Base-by-base conservation (phyloP, 2,113 vertebrate genomes). In the Mus pahari region DNA sequence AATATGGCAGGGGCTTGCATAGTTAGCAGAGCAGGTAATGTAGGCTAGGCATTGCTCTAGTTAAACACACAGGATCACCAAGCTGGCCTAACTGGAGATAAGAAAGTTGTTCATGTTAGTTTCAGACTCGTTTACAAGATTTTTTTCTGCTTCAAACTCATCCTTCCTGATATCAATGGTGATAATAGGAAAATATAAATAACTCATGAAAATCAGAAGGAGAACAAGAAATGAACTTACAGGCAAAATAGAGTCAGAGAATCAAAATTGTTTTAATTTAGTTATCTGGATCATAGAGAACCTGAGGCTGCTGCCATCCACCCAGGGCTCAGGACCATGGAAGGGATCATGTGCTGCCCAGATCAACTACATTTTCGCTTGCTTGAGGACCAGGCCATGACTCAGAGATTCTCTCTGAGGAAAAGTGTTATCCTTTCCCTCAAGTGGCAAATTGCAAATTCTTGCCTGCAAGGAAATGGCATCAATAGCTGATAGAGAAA, bases 221-320 rank as follows among this genome's bases (percentile, higher is more conserved):
- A 24, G 26, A 75, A 33, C 9, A 45, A 75, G 20, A 71, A 88
- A 71, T n/a, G 20, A 36, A 48, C 42, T 28, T 39, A 55, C 33
- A 87, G 48, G 6, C 86, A 39, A 87, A 33, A 70, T 17, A 28
- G 42, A 53, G 20, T 87, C n/a, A 55, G 22, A 58, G n/a, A 33
- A 24, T 28, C 8, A 58, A 55, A 62, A 45, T 33, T 39, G n/a
- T 42, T 89, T 58, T 60, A 12, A 1, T 42, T 60, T 7, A 45
- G 2, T 60, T 55, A 20, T 14, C 86, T 42, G 24, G 7, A 58
- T 55, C 36, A 53, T 16, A n/a, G 53, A 11, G 28, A 4, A 58
- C 53, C 11, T 4, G 13, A 7, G 5, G 8, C 11, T 58, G 9
- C 31, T n/a, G 7, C 9, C 8, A 7, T 7, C 4, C 4, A 11